Percentiles rank a stretch among this genome's conserved stretches.
These are phyloP conservation scores for Scolanthus callimorphus DNA, from an alignment of 92 coral and sea anemone species.

Conservation along the genomic window DNA sequence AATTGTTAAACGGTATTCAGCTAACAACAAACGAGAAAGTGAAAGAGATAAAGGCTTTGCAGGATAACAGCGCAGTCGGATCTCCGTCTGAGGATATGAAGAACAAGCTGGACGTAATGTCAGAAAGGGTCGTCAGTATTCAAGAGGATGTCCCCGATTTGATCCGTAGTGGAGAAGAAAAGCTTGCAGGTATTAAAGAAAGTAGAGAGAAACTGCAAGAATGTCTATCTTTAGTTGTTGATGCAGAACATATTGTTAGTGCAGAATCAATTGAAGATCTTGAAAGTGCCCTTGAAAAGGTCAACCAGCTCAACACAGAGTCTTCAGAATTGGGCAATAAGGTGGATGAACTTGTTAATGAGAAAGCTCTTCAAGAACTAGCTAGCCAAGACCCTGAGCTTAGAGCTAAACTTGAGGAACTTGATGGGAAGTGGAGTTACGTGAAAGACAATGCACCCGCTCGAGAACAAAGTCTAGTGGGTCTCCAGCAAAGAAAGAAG, in stretches of 20 bases:
- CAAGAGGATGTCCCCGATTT: constrained; percentile 15
- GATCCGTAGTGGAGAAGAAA: constrained; percentile 18
- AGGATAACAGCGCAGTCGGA: not conserved
- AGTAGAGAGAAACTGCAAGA: constrained; percentile 32
- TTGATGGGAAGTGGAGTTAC: constrained; percentile 2
- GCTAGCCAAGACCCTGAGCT: constrained; percentile 5
- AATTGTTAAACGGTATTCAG: constrained; percentile 30
- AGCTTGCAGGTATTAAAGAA: constrained; percentile 18
- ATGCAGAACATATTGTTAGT: constrained; percentile 23
- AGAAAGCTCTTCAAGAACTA: constrained; percentile 3
- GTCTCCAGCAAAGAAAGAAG: constrained; percentile 1
- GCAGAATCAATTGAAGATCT: constrained; percentile 20
- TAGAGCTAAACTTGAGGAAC: not conserved
- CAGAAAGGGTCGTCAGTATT: constrained; percentile 9
- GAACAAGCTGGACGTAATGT: constrained; percentile 22
- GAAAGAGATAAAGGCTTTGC: constrained; percentile 7
- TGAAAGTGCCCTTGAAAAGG: too few relatives aligned
- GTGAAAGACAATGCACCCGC: constrained; percentile 13
- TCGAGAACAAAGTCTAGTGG: constrained; percentile 11
- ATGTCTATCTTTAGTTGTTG: constrained; percentile 41
- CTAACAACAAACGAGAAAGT: constrained; percentile 17
- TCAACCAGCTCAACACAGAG: constrained; percentile 12
- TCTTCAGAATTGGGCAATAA: constrained; percentile 9
- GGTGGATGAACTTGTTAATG: constrained; percentile 10
- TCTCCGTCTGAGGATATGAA: constrained; percentile 11